phyloP scores from a whole-genome alignment of 2,888 invertebrate genomes.

The Pocota personata region DNA sequence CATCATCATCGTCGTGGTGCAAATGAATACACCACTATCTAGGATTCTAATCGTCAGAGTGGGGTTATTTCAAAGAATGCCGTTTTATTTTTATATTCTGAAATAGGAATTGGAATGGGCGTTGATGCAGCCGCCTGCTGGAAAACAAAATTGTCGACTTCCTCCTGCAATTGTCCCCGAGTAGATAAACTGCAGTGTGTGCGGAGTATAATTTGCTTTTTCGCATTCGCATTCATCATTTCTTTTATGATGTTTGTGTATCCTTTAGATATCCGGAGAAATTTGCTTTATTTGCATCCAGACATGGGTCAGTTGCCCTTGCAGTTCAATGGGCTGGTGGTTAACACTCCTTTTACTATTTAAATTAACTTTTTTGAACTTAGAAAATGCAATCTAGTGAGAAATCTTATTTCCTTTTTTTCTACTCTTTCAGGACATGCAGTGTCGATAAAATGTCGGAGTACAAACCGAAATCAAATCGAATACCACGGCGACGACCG shows the following conservation, averaged over 20 bases:
- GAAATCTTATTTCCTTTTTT: neutral
- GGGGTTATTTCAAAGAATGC: conserved; percentile 13
- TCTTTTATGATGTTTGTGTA: conserved; percentile 26
- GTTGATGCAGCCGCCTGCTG: conserved; percentile 26
- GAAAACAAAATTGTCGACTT: conserved; percentile 62
- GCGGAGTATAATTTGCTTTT: conserved; percentile 46
- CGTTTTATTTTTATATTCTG: conserved; percentile 10
- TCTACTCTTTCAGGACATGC: conserved; percentile 50
- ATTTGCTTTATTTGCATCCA: conserved; percentile 28
- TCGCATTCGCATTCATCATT: conserved; percentile 59
- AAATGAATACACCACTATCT: conserved; percentile 61
- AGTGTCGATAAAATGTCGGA: conserved; percentile 56
- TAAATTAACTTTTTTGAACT: neutral
- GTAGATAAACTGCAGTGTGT: conserved; percentile 44
- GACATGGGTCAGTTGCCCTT: conserved; percentile 30
- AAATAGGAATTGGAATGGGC: conserved; percentile 47
- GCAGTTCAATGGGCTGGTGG: neutral
- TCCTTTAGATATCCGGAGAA: conserved; percentile 46
- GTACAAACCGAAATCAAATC: conserved; percentile 60
- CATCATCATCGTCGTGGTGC: conserved; percentile 59
- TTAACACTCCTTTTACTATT: neutral
- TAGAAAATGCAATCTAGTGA: neutral
- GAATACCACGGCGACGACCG: conserved; percentile 65
- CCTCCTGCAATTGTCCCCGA: conserved; percentile 57
- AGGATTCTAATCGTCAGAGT: conserved; percentile 35